These are phyloP conservation scores for Thunnus albacares DNA, from an alignment of 2,797 vertebrate species.

Conservation along the genomic window DNA sequence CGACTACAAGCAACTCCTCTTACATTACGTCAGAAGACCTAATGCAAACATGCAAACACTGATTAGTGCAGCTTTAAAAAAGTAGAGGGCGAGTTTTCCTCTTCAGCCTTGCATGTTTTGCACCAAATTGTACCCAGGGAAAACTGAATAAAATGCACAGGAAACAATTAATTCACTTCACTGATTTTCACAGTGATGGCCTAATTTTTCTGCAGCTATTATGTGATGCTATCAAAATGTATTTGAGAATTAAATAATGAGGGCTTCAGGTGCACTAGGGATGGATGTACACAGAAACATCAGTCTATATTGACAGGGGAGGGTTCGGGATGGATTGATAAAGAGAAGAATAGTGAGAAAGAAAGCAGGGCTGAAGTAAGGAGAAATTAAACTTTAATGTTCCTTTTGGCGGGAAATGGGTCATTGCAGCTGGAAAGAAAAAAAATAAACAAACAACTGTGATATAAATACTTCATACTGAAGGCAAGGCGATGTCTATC, in stretches of 20 bases:
- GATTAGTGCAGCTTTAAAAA: neutral
- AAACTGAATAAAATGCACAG: neutral
- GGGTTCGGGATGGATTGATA: constrained; percentile 32
- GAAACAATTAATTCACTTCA: constrained; percentile 23
- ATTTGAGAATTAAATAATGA: constrained; percentile 13
- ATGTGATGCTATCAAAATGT: constrained; percentile 6
- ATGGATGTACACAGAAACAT: neutral
- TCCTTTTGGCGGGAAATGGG: constrained; percentile 9
- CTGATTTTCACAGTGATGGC: constrained; percentile 11
- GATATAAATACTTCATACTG: neutral
- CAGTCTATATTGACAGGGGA: constrained; percentile 6
- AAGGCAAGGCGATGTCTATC: neutral
- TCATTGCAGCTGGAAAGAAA: constrained; percentile 6
- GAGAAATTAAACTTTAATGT: constrained; percentile 41
- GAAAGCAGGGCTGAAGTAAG: constrained; percentile 12
- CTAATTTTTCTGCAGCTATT: neutral
- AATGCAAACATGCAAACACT: neutral
- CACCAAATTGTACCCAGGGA: neutral
- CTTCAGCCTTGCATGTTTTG: neutral
- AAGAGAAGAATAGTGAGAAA: constrained; percentile 10
- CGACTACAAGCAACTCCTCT: no score
- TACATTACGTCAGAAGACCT: neutral
- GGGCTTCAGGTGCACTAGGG: neutral
- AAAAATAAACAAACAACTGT: neutral
- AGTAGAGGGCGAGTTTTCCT: neutral